Percentiles rank a stretch among this genome's conserved stretches.
These are phyloP conservation scores for Andrena minutula DNA, from an alignment of 2,888 invertebrate genomes.

Conservation along the genomic window DNA sequence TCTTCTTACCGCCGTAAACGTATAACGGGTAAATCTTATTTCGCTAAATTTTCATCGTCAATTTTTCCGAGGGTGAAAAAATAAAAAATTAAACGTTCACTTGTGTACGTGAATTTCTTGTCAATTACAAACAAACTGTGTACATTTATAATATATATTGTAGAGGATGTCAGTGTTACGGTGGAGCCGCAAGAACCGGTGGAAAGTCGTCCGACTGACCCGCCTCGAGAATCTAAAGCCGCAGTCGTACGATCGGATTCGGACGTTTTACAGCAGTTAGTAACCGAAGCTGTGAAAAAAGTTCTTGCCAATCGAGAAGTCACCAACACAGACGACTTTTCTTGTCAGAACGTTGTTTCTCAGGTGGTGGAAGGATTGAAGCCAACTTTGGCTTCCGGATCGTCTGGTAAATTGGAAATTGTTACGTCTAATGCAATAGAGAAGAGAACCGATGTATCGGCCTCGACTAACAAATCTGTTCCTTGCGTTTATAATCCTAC, in stretches of 20 bases:
- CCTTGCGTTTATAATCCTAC: conserved; percentile 87
- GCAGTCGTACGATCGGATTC: conserved; percentile 85
- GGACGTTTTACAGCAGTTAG: conserved; percentile 87
- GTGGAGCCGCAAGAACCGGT: conserved; percentile 61
- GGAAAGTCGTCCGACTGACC: conserved; percentile 66
- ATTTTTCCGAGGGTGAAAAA: background rate
- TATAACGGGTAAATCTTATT: background rate
- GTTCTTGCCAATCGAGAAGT: conserved; percentile 86
- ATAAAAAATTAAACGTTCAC: background rate
- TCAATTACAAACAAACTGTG: background rate
- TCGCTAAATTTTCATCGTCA: background rate
- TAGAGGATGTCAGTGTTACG: conserved; percentile 75
- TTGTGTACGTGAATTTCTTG: background rate
- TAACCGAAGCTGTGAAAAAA: conserved; percentile 88
- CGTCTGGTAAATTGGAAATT: conserved; percentile 33
- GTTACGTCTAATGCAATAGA: conserved; percentile 50
- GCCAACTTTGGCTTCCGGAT: conserved; percentile 78
- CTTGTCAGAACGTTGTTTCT: conserved; percentile 85
- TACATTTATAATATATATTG: conserved; percentile 7
- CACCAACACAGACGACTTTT: conserved; percentile 84
- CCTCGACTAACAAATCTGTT: conserved; percentile 75
- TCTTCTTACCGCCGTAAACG: background rate
- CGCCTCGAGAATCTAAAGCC: conserved; percentile 67
- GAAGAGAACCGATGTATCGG: conserved; percentile 73
- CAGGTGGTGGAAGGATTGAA: conserved; percentile 86